Percentiles rank a stretch among this genome's conserved stretches.
These are phyloP conservation scores for Eristalinus aeneus DNA, from an alignment of 2,888 invertebrate species.

Conservation along the genomic window DNA sequence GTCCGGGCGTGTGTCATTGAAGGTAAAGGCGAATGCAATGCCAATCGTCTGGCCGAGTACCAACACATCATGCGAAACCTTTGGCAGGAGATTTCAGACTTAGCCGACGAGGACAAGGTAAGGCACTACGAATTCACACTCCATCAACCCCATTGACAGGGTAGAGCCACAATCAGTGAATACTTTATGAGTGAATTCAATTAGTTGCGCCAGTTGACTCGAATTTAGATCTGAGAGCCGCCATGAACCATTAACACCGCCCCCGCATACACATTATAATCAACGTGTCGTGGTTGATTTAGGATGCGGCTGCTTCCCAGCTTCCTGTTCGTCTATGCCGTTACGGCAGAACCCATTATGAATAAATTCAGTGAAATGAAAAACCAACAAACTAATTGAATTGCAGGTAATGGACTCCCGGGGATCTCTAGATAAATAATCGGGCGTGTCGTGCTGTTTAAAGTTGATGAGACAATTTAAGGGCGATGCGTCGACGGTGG, in stretches of 20 bases:
- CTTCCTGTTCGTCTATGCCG: background rate
- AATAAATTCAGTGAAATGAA: slow-evolving; percentile 63
- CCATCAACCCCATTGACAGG: background rate
- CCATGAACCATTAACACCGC: background rate
- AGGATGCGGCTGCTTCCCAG: slow-evolving; percentile 46
- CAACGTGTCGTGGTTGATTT: slow-evolving; percentile 60
- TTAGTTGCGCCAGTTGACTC: slow-evolving; percentile 38
- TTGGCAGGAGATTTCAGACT: slow-evolving; percentile 92
- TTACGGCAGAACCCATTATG: slow-evolving; percentile 44
- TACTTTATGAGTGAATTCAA: slow-evolving; percentile 33
- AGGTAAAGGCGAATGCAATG: slow-evolving; percentile 90
- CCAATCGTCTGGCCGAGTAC: slow-evolving; percentile 87
- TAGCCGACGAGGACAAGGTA: slow-evolving; percentile 93
- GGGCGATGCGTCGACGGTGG: background rate
- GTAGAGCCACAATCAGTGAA: background rate
- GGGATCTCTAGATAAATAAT: slow-evolving; percentile 54
- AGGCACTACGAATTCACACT: background rate
- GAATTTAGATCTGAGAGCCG: slow-evolving; percentile 22
- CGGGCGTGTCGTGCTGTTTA: slow-evolving; percentile 48
- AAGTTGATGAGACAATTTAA: slow-evolving; percentile 55
- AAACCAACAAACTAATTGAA: slow-evolving; percentile 65
- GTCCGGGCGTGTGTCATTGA: slow-evolving; percentile 90
- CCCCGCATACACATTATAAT: slow-evolving; percentile 21
- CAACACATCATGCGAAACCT: slow-evolving; percentile 91
- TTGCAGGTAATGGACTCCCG: slow-evolving; percentile 65